Percentiles rank a stretch among this genome's conserved stretches.
Evolutionary conservation across 2,888 invertebrate genomes (phyloP).

Genomic region (Syritta pipiens): DNA sequence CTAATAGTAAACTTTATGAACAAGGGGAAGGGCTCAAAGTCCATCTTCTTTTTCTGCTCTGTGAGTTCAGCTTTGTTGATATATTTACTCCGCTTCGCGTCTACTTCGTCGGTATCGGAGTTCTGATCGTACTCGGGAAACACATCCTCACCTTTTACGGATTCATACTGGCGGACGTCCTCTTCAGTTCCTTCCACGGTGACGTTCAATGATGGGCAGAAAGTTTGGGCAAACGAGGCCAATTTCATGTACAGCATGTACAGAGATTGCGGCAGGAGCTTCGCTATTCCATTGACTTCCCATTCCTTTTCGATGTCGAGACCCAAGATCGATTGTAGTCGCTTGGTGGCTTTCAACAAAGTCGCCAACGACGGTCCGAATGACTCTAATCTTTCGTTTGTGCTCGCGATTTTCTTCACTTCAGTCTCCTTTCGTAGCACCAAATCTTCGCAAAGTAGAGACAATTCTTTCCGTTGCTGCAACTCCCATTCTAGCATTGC

Average conservation of each 20-base stretch:
- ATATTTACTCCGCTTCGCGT: slow-evolving; percentile 69
- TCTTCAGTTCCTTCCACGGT: slow-evolving; percentile 85
- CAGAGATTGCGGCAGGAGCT: slow-evolving; percentile 88
- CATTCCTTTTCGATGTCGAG: slow-evolving; percentile 89
- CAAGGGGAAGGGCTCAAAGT: slow-evolving; percentile 73
- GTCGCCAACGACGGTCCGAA: slow-evolving; percentile 88
- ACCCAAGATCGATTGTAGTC: slow-evolving; percentile 92
- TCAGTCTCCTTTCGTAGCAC: slow-evolving; percentile 88
- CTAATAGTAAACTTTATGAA: slow-evolving; percentile 70
- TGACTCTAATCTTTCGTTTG: slow-evolving; percentile 88
- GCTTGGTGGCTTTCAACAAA: slow-evolving; percentile 89
- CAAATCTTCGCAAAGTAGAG: slow-evolving; percentile 87
- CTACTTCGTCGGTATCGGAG: slow-evolving; percentile 84
- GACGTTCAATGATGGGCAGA: slow-evolving; percentile 80
- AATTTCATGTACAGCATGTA: slow-evolving; percentile 93
- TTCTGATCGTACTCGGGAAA: slow-evolving; percentile 81
- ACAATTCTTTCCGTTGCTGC: slow-evolving; percentile 90
- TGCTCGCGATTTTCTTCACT: slow-evolving; percentile 86
- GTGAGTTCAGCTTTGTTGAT: slow-evolving; percentile 29
- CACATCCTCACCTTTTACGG: slow-evolving; percentile 70
- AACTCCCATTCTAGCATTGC: slow-evolving; percentile 95
- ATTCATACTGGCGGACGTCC: slow-evolving; percentile 83
- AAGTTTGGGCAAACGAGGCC: slow-evolving; percentile 84
- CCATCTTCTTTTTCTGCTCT: slow-evolving; percentile 64
- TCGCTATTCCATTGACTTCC: slow-evolving; percentile 87